A percentile compares a stretch with the other conserved stretches of the same genome.
Conservation (phyloP, 2,888 invertebrate genomes). For the Drosophila basisetae region DNA sequence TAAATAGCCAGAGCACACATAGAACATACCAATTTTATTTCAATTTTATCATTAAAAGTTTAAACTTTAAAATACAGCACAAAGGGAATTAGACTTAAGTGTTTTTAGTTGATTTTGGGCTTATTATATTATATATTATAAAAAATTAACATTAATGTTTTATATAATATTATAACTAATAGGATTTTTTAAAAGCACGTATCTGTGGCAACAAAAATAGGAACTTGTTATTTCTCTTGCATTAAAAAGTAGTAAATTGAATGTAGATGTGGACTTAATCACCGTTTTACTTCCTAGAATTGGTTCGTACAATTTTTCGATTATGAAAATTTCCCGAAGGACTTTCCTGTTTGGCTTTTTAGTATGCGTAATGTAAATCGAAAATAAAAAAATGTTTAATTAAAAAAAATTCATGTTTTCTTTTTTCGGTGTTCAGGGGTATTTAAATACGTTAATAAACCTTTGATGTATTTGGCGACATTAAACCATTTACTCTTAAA, state of each 20-base stretch:
- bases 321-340: neutral
- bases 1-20: neutral
- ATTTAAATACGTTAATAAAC: too few relatives aligned
- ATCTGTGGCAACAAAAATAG: neutral
- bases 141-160: too few relatives aligned
- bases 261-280: neutral
- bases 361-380: neutral
- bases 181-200: neutral
- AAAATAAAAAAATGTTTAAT: neutral
- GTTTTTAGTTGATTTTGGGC: neutral
- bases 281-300: neutral
- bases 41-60: neutral
- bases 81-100: neutral
- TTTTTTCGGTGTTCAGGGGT: too few relatives aligned
- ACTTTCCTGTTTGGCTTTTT: neutral
- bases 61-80: neutral
- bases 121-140: too few relatives aligned
- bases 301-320: neutral
- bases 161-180: neutral
- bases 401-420: neutral
- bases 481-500: too few relatives aligned
- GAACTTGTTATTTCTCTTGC: neutral
- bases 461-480: too few relatives aligned
- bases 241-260: neutral
- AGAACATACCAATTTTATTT: too few relatives aligned